Evolutionary conservation across 2,888 invertebrate genomes (phyloP).

Genomic region (Siphonodentalium dalli): DNA sequence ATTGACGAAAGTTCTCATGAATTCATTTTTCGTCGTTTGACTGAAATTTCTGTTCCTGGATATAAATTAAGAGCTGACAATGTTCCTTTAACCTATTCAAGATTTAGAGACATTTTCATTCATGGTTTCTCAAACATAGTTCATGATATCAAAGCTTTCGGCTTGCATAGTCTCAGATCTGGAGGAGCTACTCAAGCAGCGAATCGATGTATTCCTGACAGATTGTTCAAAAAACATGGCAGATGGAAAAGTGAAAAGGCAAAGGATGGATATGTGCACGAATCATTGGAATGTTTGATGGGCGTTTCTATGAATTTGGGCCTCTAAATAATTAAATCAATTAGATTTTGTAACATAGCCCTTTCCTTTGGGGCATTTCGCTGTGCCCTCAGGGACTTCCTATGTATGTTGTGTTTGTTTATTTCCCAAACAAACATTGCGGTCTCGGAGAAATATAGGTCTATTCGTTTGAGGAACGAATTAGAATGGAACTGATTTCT

Average conservation of each 20-base stretch:
- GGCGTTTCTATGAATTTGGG: slow-evolving; percentile 10
- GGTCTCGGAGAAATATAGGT: too few relatives aligned
- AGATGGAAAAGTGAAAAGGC: slow-evolving; percentile 23
- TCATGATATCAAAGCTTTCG: slow-evolving; percentile 7
- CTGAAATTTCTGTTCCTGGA: neutral
- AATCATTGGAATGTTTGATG: slow-evolving; percentile 8
- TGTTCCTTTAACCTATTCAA: slow-evolving; percentile 16
- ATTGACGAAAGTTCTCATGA: slow-evolving; percentile 2
- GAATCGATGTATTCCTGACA: slow-evolving; percentile 17
- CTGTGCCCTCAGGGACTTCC: too few relatives aligned
- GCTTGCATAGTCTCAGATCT: slow-evolving; percentile 16
- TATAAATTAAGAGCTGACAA: slow-evolving; percentile 1
- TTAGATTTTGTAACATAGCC: too few relatives aligned
- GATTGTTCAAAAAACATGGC: slow-evolving; percentile 21
- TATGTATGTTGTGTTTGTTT: too few relatives aligned
- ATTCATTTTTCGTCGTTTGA: slow-evolving; percentile 8
- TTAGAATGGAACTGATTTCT: too few relatives aligned
- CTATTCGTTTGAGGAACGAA: too few relatives aligned
- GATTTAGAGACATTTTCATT: slow-evolving; percentile 5
- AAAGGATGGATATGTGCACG: slow-evolving; percentile 24
- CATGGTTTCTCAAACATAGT: slow-evolving; percentile 14
- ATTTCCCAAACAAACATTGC: too few relatives aligned
- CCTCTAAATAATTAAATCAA: slow-evolving; percentile 5
- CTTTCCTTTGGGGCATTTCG: too few relatives aligned
- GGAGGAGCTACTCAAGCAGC: slow-evolving; percentile 19